Evolutionary conservation across 2,113 vertebrate species (phyloP), one percentile per base, ranked within the genome.

Genomic region (Spea multiplicata): DNA sequence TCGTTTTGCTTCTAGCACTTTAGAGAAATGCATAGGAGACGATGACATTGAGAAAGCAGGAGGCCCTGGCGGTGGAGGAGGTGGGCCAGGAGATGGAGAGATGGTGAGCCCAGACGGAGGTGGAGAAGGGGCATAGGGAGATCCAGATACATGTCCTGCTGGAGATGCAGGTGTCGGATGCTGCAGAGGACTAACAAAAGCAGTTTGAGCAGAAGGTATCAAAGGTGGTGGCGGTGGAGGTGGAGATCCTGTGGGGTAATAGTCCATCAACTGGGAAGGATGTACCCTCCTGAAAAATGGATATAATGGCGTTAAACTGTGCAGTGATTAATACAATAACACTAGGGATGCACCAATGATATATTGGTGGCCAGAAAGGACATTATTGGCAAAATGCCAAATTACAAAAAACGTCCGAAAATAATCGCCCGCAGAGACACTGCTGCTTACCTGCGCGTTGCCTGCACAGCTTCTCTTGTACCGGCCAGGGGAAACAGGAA

Each of bases 131-230:
- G 88, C 64, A 1, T 95, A 96, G 0, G 89, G 79, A 44, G 89
- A 83, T 5, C 84, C 79, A 53, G 88, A 80, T 3, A 88, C 81
- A 5, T 89, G 81, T 4, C 90, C 90, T 0, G 93, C 87, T 84
- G 93, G 89, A 44, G 91, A 81, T 14, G 89, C 86, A 48, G 92
- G 86, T 74, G 90, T 76, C 0, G 91, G 93, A 69, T 95, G 91
- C 87, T 95, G 94, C 13, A 96, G 93, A 16, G 96, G 94, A 74
- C 91, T 95, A 81, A 97, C 95, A 67, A 99, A 99, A 48, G 96
- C 96, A 8, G 96, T 98, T 82, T 95, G 95, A 81, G 95, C 94
- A 57, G 97, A 99, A 74, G 96, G 97, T 83, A 98, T 98, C 87
- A 95, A 86, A 6, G 95, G 95, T 0, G 93, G 94, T 0, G 95